A percentile compares a stretch with the other conserved stretches of the same genome.
These are phyloP conservation scores for Auanema sp. DNA, from an alignment of 2,888 invertebrate genomes.

Conservation along the genomic window DNA sequence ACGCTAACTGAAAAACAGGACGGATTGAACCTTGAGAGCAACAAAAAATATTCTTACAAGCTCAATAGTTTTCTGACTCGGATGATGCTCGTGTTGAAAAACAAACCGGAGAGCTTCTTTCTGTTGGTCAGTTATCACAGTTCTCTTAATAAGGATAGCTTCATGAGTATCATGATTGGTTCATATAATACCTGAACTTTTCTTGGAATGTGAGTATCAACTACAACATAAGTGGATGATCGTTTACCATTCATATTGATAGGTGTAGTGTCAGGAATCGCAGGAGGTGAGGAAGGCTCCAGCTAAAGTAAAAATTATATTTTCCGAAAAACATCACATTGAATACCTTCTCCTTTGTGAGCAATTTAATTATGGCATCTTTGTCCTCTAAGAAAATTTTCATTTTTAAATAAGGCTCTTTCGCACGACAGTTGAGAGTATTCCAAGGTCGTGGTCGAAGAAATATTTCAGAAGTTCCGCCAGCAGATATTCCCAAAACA, in stretches of 20 bases:
- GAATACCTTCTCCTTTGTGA: constrained; percentile 23
- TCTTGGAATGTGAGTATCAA: constrained; percentile 25
- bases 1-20: constrained; percentile 75
- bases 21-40: not conserved
- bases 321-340: not conserved
- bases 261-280: too few relatives aligned
- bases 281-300: constrained; percentile 10
- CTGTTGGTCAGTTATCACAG: constrained; percentile 95
- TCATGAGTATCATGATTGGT: not conserved
- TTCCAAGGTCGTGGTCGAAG: constrained; percentile 99
- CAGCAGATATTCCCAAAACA: constrained; percentile 88
- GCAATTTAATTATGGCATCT: constrained; percentile 22
- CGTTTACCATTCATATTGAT: constrained; percentile 21
- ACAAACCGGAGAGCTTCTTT: constrained; percentile 89
- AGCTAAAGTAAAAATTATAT: constrained; percentile 8
- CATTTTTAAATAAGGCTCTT: constrained; percentile 33
- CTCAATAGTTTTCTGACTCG: constrained; percentile 78
- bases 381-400: constrained; percentile 29
- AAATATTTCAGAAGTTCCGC: constrained; percentile 87
- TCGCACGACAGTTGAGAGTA: constrained; percentile 86
- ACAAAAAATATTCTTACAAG: constrained; percentile 15
- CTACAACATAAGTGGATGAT: constrained; percentile 8
- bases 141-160: constrained; percentile 73
- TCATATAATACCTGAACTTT: constrained; percentile 27
- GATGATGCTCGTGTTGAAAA: constrained; percentile 93